Percentiles rank a stretch among this genome's conserved stretches.
phyloP scores from a whole-genome alignment of 2,888 invertebrate genomes.

The Agrypnus murinus region DNA sequence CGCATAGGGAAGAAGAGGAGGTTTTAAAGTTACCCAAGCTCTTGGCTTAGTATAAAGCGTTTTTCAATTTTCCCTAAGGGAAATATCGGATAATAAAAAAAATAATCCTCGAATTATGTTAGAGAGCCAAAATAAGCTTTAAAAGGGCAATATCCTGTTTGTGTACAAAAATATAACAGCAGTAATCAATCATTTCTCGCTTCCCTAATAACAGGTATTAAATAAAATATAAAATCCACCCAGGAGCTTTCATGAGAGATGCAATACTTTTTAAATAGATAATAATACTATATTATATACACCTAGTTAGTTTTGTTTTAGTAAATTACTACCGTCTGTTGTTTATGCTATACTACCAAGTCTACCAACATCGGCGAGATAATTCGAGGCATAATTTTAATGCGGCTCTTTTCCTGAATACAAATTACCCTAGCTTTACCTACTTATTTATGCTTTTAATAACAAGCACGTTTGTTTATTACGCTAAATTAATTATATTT shows the following conservation, averaged over 20 bases:
- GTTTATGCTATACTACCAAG: too few species aligned
- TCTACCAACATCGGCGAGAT: slow-evolving; percentile 33
- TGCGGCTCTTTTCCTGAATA: slow-evolving; percentile 35
- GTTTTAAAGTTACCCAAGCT: slow-evolving; percentile 1
- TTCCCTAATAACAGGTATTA: slow-evolving; percentile 42
- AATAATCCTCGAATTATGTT: slow-evolving; percentile 21
- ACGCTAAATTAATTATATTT: slow-evolving; percentile 33
- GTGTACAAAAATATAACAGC: slow-evolving; percentile 18
- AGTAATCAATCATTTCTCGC: slow-evolving; percentile 38
- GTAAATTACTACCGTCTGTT: slow-evolving; percentile 29
- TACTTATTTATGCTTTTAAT: slow-evolving; percentile 44
- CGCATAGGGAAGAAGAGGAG: not conserved
- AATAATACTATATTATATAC: slow-evolving; percentile 31
- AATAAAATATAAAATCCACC: slow-evolving; percentile 38
- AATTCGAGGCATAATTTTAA: slow-evolving; percentile 38
- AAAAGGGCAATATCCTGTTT: slow-evolving; percentile 30
- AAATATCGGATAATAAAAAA: slow-evolving; percentile 21
- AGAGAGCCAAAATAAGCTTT: slow-evolving; percentile 26
- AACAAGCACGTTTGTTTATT: slow-evolving; percentile 38
- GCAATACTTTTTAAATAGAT: slow-evolving; percentile 36
- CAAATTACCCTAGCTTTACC: slow-evolving; percentile 28
- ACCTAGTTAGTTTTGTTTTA: slow-evolving; percentile 39
- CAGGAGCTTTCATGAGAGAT: slow-evolving; percentile 40
- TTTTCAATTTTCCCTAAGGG: slow-evolving; percentile 18
- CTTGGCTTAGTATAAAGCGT: slow-evolving; percentile 1